phyloP scores from a whole-genome alignment of 2,113 vertebrate species.

The Syngnathoides biaculeatus region DNA sequence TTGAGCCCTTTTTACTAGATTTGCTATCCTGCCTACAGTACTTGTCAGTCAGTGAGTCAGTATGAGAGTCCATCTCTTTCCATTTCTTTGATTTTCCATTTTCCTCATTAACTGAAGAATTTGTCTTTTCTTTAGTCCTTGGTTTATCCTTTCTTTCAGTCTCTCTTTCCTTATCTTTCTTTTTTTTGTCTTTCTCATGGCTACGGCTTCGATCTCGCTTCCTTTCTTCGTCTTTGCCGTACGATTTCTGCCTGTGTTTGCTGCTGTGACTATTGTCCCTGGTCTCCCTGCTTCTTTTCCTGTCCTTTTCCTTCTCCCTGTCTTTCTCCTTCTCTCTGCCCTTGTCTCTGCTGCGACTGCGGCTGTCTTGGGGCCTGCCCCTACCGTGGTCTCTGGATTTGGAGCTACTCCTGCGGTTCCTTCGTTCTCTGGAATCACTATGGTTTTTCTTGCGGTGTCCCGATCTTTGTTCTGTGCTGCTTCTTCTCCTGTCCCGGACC shows the following conservation, averaged over 20 bases:
- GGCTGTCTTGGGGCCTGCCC: conserved; percentile 74
- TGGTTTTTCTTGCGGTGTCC: conserved; percentile 74
- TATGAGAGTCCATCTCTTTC: conserved; percentile 81
- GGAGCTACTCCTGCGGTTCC: conserved; percentile 74
- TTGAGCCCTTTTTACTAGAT: conserved; percentile 77
- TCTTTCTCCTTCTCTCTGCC: conserved; percentile 70
- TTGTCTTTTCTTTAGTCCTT: conserved; percentile 74
- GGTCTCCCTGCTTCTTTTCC: conserved; percentile 74
- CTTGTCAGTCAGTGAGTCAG: conserved; percentile 80
- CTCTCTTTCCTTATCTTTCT: conserved; percentile 84
- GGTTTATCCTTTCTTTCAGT: conserved; percentile 81
- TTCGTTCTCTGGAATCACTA: conserved; percentile 79
- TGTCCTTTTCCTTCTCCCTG: conserved; percentile 67
- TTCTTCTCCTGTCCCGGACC: conserved; percentile 82
- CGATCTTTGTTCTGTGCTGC: conserved; percentile 73
- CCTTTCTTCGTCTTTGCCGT: conserved; percentile 87
- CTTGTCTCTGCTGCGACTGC: conserved; percentile 81
- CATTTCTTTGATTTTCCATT: conserved; percentile 85
- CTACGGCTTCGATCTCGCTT: conserved; percentile 75
- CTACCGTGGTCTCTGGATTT: conserved; percentile 73
- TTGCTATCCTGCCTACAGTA: conserved; percentile 86
- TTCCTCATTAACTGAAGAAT: conserved; percentile 74
- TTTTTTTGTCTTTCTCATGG: conserved; percentile 87
- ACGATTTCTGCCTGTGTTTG: conserved; percentile 82
- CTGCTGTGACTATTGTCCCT: conserved; percentile 79